These are phyloP conservation scores for Cinclus cinclus DNA, from an alignment of 2,113 vertebrate species.

Conservation along the genomic window DNA sequence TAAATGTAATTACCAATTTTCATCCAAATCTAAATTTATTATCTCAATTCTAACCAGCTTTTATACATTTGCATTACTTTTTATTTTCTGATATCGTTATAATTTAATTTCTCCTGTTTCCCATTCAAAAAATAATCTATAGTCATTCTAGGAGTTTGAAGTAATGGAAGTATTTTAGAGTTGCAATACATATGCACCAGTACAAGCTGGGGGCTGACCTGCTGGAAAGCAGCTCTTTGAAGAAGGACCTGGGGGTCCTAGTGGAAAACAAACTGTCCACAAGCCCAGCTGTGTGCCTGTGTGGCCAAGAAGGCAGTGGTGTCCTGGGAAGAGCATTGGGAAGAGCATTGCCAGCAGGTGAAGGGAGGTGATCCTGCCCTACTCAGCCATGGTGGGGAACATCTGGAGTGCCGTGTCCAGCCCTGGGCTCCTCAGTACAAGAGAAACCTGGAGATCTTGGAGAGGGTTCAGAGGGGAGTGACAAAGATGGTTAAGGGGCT, in stretches of 20 bases:
- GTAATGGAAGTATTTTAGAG: neutral
- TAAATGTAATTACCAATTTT: neutral
- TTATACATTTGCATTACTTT: neutral
- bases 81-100: neutral
- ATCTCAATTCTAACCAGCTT: neutral
- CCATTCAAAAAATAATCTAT: neutral
- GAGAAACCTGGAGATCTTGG: no score
- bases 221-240: neutral
- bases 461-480: neutral
- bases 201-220: neutral
- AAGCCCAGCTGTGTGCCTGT: neutral
- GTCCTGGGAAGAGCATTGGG: neutral
- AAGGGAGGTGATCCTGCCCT: neutral
- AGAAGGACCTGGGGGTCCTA: neutral
- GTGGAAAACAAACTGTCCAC: fast-evolving
- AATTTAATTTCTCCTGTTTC: neutral
- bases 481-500: neutral
- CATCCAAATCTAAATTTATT: slow-evolving; percentile 3
- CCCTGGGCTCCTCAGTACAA: neutral
- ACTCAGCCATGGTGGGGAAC: neutral
- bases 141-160: neutral
- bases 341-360: fast-evolving
- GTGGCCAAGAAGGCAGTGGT: neutral
- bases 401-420: neutral
- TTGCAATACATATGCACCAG: neutral